Evolutionary conservation across 2,888 invertebrate species (phyloP).

Genomic region (Lasius fuliginosus): DNA sequence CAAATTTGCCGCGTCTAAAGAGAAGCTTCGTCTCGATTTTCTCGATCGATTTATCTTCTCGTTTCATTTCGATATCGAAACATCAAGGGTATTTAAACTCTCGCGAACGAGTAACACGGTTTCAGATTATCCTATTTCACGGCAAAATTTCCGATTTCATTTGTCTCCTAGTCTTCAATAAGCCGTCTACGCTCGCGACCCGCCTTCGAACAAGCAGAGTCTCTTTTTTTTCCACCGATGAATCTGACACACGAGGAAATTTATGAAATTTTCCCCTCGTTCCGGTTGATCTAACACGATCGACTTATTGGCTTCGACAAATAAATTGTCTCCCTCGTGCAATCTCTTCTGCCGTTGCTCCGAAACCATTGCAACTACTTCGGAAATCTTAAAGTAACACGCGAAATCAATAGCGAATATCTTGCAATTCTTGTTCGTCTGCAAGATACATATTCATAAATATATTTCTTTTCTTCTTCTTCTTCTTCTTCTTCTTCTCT

Average conservation of each 20-base stretch:
- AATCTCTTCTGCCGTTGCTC: neutral
- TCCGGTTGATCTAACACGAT: conserved; percentile 60
- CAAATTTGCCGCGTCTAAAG: neutral
- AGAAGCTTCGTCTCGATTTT: neutral
- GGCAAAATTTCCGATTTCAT: conserved; percentile 61
- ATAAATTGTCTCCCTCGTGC: conserved; percentile 66
- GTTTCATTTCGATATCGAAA: conserved; percentile 20
- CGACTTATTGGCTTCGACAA: conserved; percentile 44
- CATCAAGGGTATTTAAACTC: conserved; percentile 24
- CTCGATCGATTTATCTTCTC: neutral
- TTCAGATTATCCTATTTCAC: conserved; percentile 67
- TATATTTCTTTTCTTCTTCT: neutral
- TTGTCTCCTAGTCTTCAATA: conserved; percentile 62
- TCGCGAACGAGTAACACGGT: conserved; percentile 29
- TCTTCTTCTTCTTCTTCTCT: no score
- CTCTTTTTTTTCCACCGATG: conserved; percentile 35
- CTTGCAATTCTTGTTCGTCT: neutral
- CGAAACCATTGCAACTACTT: neutral
- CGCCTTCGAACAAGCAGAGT: conserved; percentile 32
- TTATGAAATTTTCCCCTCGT: conserved; percentile 68
- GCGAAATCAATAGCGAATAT: neutral
- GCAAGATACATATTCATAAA: neutral
- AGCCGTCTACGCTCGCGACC: conserved; percentile 6
- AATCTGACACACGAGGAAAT: conserved; percentile 26
- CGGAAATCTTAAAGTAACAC: neutral